These are phyloP conservation scores for Gnatocerus cornutus DNA, from an alignment of 2,888 invertebrate species.

Conservation along the genomic window DNA sequence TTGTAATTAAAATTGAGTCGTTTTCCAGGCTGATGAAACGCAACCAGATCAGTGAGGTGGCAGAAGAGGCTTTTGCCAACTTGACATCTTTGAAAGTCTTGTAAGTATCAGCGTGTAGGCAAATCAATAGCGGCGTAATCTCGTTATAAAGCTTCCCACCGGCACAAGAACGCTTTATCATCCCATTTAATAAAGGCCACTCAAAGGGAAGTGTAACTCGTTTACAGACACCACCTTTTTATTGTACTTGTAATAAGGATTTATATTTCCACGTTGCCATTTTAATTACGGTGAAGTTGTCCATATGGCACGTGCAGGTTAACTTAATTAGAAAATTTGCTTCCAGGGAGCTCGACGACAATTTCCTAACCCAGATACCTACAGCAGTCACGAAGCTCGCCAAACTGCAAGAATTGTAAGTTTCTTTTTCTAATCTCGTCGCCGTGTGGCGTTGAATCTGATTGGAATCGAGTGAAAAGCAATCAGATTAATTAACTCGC, in stretches of 20 bases:
- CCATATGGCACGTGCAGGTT: background rate
- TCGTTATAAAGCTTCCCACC: slow-evolving; percentile 38
- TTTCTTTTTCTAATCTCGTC: slow-evolving; percentile 60
- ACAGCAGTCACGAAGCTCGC: slow-evolving; percentile 82
- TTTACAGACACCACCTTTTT: no score
- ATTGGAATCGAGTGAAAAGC: slow-evolving; percentile 14
- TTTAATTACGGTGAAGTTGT: background rate
- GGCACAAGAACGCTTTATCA: slow-evolving; percentile 36
- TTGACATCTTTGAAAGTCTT: slow-evolving; percentile 86
- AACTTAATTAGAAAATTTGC: slow-evolving; percentile 45
- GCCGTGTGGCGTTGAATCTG: slow-evolving; percentile 19
- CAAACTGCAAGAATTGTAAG: slow-evolving; percentile 90
- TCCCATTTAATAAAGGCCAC: slow-evolving; percentile 44
- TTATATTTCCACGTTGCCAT: no score
- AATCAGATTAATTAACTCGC: no score
- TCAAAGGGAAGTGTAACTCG: slow-evolving; percentile 29
- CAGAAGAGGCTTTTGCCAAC: slow-evolving; percentile 85
- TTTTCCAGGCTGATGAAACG: slow-evolving; percentile 85
- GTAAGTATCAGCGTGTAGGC: slow-evolving; percentile 78
- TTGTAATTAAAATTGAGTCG: no score
- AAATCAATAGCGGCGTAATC: slow-evolving; percentile 42
- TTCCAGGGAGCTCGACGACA: slow-evolving; percentile 85
- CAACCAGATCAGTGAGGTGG: slow-evolving; percentile 87
- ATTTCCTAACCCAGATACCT: slow-evolving; percentile 84
- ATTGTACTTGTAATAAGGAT: no score